Percentiles rank a stretch among this genome's conserved stretches.
phyloP scores from a whole-genome alignment of 2,888 invertebrate genomes.

The Amphiduros pacificus region DNA sequence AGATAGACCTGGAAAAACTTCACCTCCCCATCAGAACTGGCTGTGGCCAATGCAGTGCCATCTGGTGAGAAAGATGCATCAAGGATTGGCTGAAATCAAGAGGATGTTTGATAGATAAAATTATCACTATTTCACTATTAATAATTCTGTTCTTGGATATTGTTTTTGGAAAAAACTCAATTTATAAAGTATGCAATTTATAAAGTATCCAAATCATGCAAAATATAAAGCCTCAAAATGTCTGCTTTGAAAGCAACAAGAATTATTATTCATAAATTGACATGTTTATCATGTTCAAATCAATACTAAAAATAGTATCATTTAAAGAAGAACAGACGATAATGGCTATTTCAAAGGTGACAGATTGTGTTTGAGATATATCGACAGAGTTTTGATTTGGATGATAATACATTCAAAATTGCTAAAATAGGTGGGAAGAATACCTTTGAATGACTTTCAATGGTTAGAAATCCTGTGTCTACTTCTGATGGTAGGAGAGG shows the following conservation, averaged over 20 bases:
- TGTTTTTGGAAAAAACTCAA: neutral
- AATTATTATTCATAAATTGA: too few species aligned
- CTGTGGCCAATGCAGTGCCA: conserved; percentile 90
- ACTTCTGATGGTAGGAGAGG: conserved; percentile 39
- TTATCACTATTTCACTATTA: too few species aligned
- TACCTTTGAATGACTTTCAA: conserved; percentile 46
- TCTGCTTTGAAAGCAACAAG: too few species aligned
- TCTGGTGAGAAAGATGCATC: conserved; percentile 92
- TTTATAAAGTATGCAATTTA: neutral
- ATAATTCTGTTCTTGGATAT: too few species aligned
- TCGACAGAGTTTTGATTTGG: too few species aligned
- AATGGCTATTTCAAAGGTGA: too few species aligned
- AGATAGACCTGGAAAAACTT: conserved; percentile 80
- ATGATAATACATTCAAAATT: neutral
- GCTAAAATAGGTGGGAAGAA: too few species aligned
- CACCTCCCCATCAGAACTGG: conserved; percentile 83
- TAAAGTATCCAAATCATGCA: neutral
- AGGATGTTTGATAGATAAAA: neutral
- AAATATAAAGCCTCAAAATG: too few species aligned
- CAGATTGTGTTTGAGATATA: too few species aligned
- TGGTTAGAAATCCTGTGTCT: conserved; percentile 41
- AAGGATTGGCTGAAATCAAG: conserved; percentile 67
- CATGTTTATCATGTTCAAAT: too few species aligned
- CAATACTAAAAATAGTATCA: too few species aligned
- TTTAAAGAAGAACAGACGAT: too few species aligned